These are phyloP conservation scores for Prunella fulvescens DNA, from an alignment of 2,113 vertebrate species.

Conservation along the genomic window DNA sequence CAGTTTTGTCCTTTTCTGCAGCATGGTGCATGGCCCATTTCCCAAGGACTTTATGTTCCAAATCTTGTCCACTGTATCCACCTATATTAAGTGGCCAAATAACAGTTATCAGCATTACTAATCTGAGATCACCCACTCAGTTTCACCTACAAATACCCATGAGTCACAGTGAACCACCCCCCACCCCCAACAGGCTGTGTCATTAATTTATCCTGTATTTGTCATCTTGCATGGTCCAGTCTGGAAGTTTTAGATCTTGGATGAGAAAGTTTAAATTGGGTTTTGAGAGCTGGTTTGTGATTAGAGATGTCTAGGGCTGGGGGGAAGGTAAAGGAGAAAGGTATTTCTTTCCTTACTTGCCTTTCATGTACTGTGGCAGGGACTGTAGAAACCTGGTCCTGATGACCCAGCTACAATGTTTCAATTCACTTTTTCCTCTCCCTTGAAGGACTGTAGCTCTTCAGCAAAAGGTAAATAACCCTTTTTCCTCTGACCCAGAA, in stretches of 20 bases:
- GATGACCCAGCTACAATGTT: conserved; percentile 15
- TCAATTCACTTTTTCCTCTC: not conserved
- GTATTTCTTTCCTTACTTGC: not conserved
- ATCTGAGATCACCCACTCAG: not conserved
- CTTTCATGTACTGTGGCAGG: not conserved
- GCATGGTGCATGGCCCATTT: rapidly evolving
- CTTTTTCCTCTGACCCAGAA: conserved; percentile 60
- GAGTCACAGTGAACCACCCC: not conserved
- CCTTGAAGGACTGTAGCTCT: conserved; percentile 14
- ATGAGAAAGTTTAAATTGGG: not conserved
- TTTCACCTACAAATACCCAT: not conserved
- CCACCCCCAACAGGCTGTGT: not conserved
- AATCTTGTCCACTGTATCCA: not conserved
- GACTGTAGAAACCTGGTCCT: not conserved
- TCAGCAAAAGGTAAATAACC: conserved; percentile 62
- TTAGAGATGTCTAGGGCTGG: not conserved
- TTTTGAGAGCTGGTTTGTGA: not conserved
- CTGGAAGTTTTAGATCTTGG: not conserved
- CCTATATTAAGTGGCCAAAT: not conserved
- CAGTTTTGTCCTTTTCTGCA: not conserved
- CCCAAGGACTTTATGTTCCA: not conserved
- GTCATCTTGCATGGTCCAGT: not conserved
- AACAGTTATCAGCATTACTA: not conserved
- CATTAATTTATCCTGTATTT: not conserved
- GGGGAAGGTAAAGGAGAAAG: not conserved